phyloP scores from a whole-genome alignment of 2,113 vertebrate species.

The Muscicapa adusta region DNA sequence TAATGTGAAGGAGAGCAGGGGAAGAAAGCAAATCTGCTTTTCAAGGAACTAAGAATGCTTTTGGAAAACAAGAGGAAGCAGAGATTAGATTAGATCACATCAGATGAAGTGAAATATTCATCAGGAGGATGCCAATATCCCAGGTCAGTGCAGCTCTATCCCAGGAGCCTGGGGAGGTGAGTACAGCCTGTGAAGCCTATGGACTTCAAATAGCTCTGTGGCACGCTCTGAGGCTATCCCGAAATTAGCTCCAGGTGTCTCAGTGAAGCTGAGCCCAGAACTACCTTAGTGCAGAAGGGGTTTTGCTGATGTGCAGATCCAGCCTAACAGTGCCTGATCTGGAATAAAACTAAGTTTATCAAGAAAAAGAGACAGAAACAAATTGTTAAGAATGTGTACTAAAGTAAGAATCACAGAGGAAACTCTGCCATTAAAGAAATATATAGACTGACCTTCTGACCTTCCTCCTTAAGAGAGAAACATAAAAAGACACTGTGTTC shows the following conservation, averaged over 20 bases:
- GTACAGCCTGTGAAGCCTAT: constrained; percentile 33
- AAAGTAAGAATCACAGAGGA: constrained; percentile 8
- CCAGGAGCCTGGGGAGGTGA: constrained; percentile 44
- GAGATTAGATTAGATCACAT: constrained; percentile 55
- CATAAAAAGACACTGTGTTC: neutral
- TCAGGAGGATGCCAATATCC: constrained; percentile 66
- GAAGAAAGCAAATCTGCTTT: constrained; percentile 17
- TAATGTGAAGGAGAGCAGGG: neutral
- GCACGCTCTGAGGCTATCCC: constrained; percentile 43
- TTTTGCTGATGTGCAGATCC: neutral
- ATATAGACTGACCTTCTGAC: constrained; percentile 37
- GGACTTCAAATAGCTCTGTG: constrained; percentile 66
- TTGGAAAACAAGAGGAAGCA: constrained; percentile 27
- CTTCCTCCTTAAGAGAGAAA: constrained; percentile 45
- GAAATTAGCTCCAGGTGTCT: constrained; percentile 71
- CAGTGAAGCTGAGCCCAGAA: constrained; percentile 26
- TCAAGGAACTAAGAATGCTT: constrained; percentile 25
- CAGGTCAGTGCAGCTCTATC: constrained; percentile 47
- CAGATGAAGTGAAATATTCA: constrained; percentile 37
- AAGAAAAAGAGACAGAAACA: constrained; percentile 40
- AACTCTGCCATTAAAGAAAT: constrained; percentile 40
- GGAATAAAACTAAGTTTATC: constrained; percentile 11
- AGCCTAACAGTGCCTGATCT: neutral
- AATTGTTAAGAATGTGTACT: constrained; percentile 6
- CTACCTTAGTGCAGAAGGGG: neutral